Base-by-base conservation (phyloP, 2,113 vertebrate species). In the Zosterops lateralis region DNA sequence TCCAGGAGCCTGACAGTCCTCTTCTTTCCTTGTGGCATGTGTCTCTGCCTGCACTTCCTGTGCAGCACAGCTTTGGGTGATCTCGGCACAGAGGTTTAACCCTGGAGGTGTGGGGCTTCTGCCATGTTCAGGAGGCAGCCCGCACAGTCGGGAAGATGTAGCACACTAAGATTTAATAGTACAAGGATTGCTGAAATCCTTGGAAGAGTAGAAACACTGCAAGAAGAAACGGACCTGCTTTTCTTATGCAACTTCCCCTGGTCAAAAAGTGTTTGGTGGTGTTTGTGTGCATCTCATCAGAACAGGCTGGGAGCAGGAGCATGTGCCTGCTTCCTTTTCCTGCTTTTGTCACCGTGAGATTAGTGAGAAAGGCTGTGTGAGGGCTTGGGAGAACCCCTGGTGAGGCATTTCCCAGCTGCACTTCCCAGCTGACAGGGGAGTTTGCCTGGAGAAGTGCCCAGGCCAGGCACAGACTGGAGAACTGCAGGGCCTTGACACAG, bases 241-340 rank as follows among this genome's bases (percentile, higher is more conserved):
- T 22, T 82, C 44, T 93, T 82, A 28, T 0, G 9, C 58, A 91
- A 26, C 44, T 83, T 93, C 57, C 60, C 10, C 31, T 31, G 3
- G 25, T 60, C 73, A 58, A 64, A 93, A 40, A 54, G 8, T 51
- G 45, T 58, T 77, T 47, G 50, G 82, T 81, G 78, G 0, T 87
- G 60, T 87, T 94, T 58, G 61, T 57, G 65, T 84, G 57, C 72
- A 48, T 95, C 92, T 40, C 92, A 34, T 28, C 56, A 57, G 80
- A 87, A 38, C 8, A 26, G 66, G 40, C 78, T 73, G 32, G 76
- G 89, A 90, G 78, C 84, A 28, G 87, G 71, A 93, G 88, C 89
- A 89, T 0, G 17, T 19, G 87, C 76, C 67, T 77, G 40, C 87
- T 95, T 88, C 94, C 92, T 84, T 84, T 88, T 96, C 95, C 95